These are phyloP conservation scores for Ciconia nigra DNA, from an alignment of 2,797 vertebrate species.

Conservation along the genomic window DNA sequence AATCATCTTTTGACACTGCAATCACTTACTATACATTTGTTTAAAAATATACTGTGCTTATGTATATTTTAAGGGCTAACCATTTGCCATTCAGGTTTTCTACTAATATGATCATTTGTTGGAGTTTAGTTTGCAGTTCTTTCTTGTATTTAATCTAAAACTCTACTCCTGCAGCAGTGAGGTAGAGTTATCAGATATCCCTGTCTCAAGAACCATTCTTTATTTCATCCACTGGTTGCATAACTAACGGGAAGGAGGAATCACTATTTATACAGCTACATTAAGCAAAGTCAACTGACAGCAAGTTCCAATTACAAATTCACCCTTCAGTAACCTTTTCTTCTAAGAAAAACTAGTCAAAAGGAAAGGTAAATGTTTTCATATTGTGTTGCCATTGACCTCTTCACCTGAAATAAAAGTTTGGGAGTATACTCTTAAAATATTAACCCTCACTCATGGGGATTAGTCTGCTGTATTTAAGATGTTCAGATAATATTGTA, in stretches of 20 bases:
- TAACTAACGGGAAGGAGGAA: neutral
- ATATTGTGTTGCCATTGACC: neutral
- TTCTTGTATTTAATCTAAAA: neutral
- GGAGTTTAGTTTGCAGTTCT: neutral
- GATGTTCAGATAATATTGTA: neutral
- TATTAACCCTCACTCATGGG: neutral
- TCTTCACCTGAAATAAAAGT: neutral
- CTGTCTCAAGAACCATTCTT: neutral
- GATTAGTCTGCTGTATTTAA: neutral
- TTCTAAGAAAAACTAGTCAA: neutral
- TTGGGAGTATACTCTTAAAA: neutral
- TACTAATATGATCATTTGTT: neutral
- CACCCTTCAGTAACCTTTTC: neutral
- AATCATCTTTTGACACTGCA: neutral
- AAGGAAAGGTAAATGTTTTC: neutral
- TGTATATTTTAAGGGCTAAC: neutral
- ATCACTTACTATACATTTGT: neutral
- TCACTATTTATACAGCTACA: neutral
- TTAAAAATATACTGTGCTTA: neutral
- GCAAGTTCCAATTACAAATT: neutral
- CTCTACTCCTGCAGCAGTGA: neutral
- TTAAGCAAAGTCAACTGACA: neutral
- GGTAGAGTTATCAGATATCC: neutral
- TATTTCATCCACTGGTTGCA: neutral
- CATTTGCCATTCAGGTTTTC: neutral